Conservation (phyloP, 2,888 invertebrate genomes). For the Stenchaetothrips biformis region DNA sequence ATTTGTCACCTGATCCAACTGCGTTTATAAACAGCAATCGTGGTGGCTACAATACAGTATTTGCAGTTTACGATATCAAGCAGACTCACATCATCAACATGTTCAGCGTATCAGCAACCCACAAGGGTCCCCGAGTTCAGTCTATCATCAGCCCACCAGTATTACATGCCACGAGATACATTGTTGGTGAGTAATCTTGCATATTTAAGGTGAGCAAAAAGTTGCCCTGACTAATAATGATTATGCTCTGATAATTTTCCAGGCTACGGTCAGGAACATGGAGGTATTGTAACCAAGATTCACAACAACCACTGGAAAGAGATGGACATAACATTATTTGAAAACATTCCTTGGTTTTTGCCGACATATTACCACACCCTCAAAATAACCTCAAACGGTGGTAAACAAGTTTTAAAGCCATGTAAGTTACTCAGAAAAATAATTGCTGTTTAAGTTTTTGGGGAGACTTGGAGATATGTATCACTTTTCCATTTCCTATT, state of each 20-base stretch:
- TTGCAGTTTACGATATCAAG: slow-evolving; percentile 68
- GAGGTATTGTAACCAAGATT: slow-evolving; percentile 80
- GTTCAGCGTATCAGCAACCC: slow-evolving; percentile 45
- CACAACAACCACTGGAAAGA: slow-evolving; percentile 72
- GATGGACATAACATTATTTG: slow-evolving; percentile 75
- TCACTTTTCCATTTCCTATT: background rate
- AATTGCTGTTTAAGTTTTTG: too few species aligned
- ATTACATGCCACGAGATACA: slow-evolving; percentile 70
- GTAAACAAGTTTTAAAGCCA: slow-evolving; percentile 53
- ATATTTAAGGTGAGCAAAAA: background rate
- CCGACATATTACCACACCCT: slow-evolving; percentile 87
- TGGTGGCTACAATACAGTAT: slow-evolving; percentile 62
- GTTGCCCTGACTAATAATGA: background rate
- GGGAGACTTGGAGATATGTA: too few species aligned
- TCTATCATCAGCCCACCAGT: slow-evolving; percentile 60
- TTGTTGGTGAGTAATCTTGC: slow-evolving; percentile 43
- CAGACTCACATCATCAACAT: slow-evolving; percentile 42
- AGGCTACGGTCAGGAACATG: slow-evolving; percentile 89
- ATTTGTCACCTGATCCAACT: background rate
- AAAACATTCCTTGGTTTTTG: slow-evolving; percentile 87
- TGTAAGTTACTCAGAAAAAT: slow-evolving; percentile 33
- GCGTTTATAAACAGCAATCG: slow-evolving; percentile 50
- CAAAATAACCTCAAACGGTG: slow-evolving; percentile 55
- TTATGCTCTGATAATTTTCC: slow-evolving; percentile 23
- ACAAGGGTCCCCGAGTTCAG: slow-evolving; percentile 50